phyloP scores from a whole-genome alignment of 1,140 invertebrate genomes.

The Samia ricini region DNA sequence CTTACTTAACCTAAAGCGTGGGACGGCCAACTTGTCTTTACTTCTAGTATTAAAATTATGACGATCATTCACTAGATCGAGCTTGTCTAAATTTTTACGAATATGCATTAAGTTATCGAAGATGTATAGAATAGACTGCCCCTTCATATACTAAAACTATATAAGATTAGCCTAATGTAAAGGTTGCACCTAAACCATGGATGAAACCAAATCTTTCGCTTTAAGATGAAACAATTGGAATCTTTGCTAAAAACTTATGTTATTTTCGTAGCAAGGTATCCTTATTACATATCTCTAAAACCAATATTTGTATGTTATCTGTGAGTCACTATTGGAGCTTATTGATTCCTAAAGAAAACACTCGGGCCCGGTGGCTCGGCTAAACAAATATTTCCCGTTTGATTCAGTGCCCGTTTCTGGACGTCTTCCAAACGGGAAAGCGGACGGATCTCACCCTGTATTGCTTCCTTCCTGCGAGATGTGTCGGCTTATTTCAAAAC shows the following conservation, averaged over 20 bases:
- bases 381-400: slow-evolving; percentile 23
- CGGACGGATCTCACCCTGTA: slow-evolving; percentile 18
- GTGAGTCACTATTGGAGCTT: background rate
- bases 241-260: background rate
- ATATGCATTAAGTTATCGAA: too few relatives aligned
- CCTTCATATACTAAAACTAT: too few relatives aligned
- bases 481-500: slow-evolving; percentile 27
- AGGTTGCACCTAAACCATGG: too few relatives aligned
- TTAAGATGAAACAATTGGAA: background rate
- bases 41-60: too few relatives aligned
- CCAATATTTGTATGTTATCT: background rate
- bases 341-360: slow-evolving; percentile 5
- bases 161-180: too few relatives aligned
- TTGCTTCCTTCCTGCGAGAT: slow-evolving; percentile 32
- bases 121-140: too few relatives aligned
- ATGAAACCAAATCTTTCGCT: too few relatives aligned
- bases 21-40: too few relatives aligned
- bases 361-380: slow-evolving; percentile 1
- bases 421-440: slow-evolving; percentile 29
- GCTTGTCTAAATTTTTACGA: too few relatives aligned
- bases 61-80: too few relatives aligned
- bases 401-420: slow-evolving; percentile 22
- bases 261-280: background rate
- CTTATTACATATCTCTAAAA: background rate
- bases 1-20: too few relatives aligned